Base-by-base conservation (phyloP, 2,113 vertebrate species). In the Puntigrus tetrazona region DNA sequence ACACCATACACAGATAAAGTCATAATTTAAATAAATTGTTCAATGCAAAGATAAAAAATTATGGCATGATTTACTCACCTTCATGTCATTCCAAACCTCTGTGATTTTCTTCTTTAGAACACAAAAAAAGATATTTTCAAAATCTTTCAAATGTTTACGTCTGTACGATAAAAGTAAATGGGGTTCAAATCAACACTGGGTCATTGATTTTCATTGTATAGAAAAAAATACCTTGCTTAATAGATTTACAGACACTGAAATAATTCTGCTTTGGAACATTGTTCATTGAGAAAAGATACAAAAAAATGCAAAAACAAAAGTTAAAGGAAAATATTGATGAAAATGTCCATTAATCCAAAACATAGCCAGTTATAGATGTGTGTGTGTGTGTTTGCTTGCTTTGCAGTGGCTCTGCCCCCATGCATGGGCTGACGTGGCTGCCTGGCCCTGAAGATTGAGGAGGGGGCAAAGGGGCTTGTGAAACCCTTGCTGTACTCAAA, bases 341-440 rank as follows among this genome's bases (percentile, higher is more conserved):
- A 70, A 43, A 29, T 45, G 10, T 45, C 36, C 3, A 59, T 67
- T 67, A 4, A 7, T 67, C 29, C 11, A 45, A n/a, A 41, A 72
- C 18, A 70, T n/a, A 57, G 7, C 55, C 31, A 69, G 31, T 57
- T 85, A 34, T 9, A 36, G 59, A 31, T 88, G 80, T 81, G 73
- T 76, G 67, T 72, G 74, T 45, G 74, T 72, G 72, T 82, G 74
- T 67, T 57, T 76, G 74, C 83, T 81, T 85, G 83, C 84, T 87
- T 70, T 85, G 55, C 78, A 81, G 25, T 36, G 22, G 22, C 43
- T 72, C 69, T 78, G 79, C 52, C 31, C 45, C 59, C 82, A 63
- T 65, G 72, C 80, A 61, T 67, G 83, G 84, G 92, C 88, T 92
- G 91, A 93, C 90, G 91, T 92, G 93, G 93, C 93, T 89, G 43